Percentiles rank a stretch among this genome's conserved stretches.
phyloP scores from a whole-genome alignment of 2,113 vertebrate species.

The Pimephales promelas region DNA sequence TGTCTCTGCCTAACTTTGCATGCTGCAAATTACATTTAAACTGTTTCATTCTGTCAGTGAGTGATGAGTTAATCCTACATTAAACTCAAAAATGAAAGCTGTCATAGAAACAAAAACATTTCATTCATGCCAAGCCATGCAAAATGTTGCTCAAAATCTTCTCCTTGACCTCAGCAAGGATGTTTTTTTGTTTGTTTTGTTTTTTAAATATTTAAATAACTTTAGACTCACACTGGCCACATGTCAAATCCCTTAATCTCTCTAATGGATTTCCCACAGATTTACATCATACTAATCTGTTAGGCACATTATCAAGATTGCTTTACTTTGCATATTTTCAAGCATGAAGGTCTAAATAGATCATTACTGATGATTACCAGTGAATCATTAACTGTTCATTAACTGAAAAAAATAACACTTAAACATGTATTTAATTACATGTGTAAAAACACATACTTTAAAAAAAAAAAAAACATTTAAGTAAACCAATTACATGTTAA shows the following conservation, averaged over 20 bases:
- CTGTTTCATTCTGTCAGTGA: neutral
- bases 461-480: no score
- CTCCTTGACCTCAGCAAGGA: conserved; percentile 12
- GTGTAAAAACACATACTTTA: no score
- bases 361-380: neutral
- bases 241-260: conserved; percentile 35
- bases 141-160: neutral
- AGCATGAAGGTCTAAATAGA: neutral
- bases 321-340: conserved; percentile 21
- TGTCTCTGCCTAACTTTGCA: neutral
- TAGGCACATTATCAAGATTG: conserved; percentile 35
- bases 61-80: conserved; percentile 31
- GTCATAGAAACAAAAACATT: conserved; percentile 19
- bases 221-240: neutral
- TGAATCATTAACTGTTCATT: neutral
- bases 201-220: conserved; percentile 18
- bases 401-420: no score
- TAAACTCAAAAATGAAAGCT: conserved; percentile 17
- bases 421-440: no score
- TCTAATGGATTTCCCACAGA: conserved; percentile 41
- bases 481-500: no score
- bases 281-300: conserved; percentile 37
- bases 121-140: neutral
- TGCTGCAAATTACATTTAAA: conserved; percentile 8
- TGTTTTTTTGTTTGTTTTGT: no score